Base-by-base conservation (phyloP, 2,797 vertebrate species). In the Scolopax rusticola region DNA sequence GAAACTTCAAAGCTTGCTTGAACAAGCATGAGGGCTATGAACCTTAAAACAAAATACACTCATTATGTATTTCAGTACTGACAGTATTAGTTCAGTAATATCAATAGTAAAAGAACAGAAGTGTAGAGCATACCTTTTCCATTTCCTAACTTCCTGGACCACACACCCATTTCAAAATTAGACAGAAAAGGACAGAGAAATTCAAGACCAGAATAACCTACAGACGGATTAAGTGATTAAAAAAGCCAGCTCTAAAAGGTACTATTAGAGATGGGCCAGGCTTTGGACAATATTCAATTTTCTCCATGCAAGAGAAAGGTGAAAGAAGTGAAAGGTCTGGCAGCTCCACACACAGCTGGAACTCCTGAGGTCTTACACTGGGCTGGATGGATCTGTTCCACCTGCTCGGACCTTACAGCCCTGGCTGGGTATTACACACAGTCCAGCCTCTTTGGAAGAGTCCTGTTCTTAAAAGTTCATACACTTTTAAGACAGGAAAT, bases 141-240 rank as follows among this genome's bases (percentile, higher is more conserved):
- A 16, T 3, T 11, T 14, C 68, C 75, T 79, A 71, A 0, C 48
- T 19, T 41, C 36, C 85, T 11, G 15, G 14, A 27, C 18, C 74
- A 73, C 83, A 70, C 33, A 38, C 3, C 32, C 38, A 36, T 18
- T 11, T 32, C 74, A 36, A 20, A 76, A 87, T 80, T 70, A 51
- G 28, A 0, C 15, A 28, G 28, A 24, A 45, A 51, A 63, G 71
- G 57, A 40, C 54, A 51, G 71, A 32, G 61, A 50, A 48, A 59
- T 8, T 7, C 68, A 45, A 3, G 53, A 38, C 54, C 67, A 45
- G 54, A 63, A 15, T 16, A 64, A 27, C 45, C 40, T n/a, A 38
- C 11, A 48, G 64, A 12, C 0, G 0, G 64, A 41, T 9, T 3
- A 54, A 89, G 53, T 36, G 15, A 5, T 5, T 20, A 13, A 56